These are phyloP conservation scores for Congeria kusceri DNA, from an alignment of 2,888 invertebrate species.

Conservation along the genomic window DNA sequence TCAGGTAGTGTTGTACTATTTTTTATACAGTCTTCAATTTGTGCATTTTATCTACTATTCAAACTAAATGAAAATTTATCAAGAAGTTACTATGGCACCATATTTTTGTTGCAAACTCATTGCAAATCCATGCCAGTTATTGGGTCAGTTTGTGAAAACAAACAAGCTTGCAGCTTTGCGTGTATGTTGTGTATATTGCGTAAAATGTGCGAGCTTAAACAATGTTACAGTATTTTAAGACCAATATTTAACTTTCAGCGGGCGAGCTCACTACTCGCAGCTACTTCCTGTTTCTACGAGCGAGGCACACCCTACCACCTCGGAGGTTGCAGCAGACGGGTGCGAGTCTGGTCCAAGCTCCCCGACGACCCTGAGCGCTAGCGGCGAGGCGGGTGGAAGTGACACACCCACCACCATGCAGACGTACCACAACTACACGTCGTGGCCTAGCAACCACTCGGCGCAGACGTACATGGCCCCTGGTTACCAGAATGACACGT, in stretches of 20 bases:
- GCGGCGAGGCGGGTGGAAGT: conserved; percentile 12
- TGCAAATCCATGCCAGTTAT: too few relatives aligned
- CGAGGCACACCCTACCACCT: conserved; percentile 50
- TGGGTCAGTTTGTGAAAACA: too few relatives aligned
- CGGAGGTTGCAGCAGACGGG: conserved; percentile 9
- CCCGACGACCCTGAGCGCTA: conserved; percentile 35
- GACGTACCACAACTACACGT: conserved; percentile 43
- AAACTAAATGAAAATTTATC: too few relatives aligned
- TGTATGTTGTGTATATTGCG: too few relatives aligned
- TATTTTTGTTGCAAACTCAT: too few relatives aligned
- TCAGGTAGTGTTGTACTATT: too few relatives aligned
- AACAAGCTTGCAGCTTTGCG: too few relatives aligned
- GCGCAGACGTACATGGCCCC: conserved; percentile 57
- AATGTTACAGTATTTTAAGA: too few relatives aligned
- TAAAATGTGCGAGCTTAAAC: too few relatives aligned
- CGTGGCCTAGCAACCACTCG: conserved; percentile 38
- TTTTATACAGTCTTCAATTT: too few relatives aligned
- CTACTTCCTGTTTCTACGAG: background rate
- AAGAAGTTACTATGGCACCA: too few relatives aligned
- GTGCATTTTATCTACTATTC: too few relatives aligned
- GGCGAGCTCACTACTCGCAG: background rate
- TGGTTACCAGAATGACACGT: conserved; percentile 26
- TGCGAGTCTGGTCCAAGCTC: conserved; percentile 6
- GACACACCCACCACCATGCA: conserved; percentile 47
- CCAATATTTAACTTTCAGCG: background rate